Conservation (phyloP, 2,888 invertebrate species). For the Rhamphomyia laevipes region DNA sequence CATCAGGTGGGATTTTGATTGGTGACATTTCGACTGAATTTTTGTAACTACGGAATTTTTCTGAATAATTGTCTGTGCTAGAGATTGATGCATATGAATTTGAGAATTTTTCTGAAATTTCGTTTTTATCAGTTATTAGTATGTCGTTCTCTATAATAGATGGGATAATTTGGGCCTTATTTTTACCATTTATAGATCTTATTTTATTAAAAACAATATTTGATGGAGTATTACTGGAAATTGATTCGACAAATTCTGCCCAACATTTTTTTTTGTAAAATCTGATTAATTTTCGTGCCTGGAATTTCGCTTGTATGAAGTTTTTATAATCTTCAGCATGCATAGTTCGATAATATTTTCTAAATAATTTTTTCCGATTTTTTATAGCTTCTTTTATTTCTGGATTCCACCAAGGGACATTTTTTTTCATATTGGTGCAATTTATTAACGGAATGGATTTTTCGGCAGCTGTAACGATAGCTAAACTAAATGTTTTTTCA, state of each 20-base stretch:
- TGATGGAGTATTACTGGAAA: background rate
- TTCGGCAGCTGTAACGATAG: too few species aligned
- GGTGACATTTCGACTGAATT: background rate
- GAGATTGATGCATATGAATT: too few species aligned
- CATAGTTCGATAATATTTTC: background rate
- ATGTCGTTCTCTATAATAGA: too few species aligned
- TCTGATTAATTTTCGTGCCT: background rate
- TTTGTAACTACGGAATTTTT: too few species aligned
- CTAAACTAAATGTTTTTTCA: too few species aligned
- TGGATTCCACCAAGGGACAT: background rate
- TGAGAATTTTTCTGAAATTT: too few species aligned
- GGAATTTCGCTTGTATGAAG: background rate
- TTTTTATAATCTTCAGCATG: background rate
- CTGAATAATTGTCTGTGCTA: too few species aligned
- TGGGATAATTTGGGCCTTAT: too few species aligned
- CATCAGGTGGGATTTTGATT: slow-evolving; percentile 2
- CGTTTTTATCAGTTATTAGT: too few species aligned
- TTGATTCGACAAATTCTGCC: background rate
- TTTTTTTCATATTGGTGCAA: too few species aligned
- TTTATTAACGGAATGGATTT: too few species aligned
- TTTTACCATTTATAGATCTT: too few species aligned
- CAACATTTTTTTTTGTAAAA: background rate
- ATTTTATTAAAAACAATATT: background rate
- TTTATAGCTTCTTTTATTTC: background rate
- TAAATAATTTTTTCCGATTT: background rate